These are phyloP conservation scores for Hesperophylax magnus DNA, from an alignment of 1,140 invertebrate species.

Conservation along the genomic window DNA sequence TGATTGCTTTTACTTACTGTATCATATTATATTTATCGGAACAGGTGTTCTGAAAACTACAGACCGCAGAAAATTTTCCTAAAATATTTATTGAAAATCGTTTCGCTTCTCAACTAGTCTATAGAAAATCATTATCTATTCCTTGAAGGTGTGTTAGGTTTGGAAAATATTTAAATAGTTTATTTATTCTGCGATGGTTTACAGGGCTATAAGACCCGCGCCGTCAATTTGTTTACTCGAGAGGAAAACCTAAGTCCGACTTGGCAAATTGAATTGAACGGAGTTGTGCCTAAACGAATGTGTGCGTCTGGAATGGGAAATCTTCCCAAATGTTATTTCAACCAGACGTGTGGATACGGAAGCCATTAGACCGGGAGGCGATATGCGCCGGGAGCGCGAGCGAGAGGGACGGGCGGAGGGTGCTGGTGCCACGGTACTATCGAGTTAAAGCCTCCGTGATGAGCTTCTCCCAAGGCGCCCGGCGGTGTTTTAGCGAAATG, in stretches of 20 bases:
- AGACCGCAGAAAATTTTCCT: no score
- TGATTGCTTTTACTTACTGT: no score
- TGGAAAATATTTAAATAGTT: conserved; percentile 21
- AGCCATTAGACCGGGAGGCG: conserved; percentile 17
- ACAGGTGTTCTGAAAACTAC: no score
- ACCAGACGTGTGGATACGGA: conserved; percentile 27
- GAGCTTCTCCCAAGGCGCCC: not conserved
- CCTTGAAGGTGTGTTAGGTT: not conserved
- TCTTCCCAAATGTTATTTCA: conserved; percentile 29
- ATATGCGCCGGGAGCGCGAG: not conserved
- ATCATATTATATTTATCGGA: no score
- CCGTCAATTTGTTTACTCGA: conserved; percentile 28
- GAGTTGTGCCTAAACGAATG: conserved; percentile 32
- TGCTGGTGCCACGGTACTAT: not conserved
- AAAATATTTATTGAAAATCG: no score
- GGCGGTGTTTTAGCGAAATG: not conserved
- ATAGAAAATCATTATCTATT: no score
- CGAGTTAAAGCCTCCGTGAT: conserved; percentile 18
- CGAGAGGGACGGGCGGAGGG: not conserved
- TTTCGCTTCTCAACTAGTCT: no score
- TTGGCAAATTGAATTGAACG: conserved; percentile 31
- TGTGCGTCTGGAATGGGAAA: conserved; percentile 27
- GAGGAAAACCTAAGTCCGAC: conserved; percentile 26
- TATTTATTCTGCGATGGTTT: conserved; percentile 21
- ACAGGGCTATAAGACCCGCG: conserved; percentile 1